These are phyloP conservation scores for Hesperophylax magnus DNA, from an alignment of 1,140 invertebrate genomes.

Conservation along the genomic window DNA sequence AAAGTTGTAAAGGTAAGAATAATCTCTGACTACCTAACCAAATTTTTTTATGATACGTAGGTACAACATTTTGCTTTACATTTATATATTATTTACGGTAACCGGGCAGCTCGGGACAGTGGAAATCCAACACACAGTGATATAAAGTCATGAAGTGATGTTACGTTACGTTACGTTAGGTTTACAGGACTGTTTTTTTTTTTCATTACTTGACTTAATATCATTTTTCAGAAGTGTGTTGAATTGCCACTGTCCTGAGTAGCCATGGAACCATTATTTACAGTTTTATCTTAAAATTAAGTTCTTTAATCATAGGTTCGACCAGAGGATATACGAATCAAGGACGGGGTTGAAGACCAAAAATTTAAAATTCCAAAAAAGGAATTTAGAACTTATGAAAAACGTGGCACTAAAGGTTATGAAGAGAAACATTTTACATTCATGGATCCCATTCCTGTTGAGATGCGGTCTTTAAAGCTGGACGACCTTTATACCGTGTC, in stretches of 20 bases:
- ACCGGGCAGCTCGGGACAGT: too few relatives aligned
- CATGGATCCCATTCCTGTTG: conserved; percentile 84
- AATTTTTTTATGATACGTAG: not conserved
- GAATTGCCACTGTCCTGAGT: too few relatives aligned
- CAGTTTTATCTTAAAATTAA: not conserved
- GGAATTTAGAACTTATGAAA: conserved; percentile 73
- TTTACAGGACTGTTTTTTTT: too few relatives aligned
- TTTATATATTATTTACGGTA: too few relatives aligned
- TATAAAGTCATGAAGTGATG: too few relatives aligned
- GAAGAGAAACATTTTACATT: conserved; percentile 77
- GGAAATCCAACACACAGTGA: too few relatives aligned
- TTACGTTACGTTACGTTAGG: too few relatives aligned
- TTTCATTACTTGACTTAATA: too few relatives aligned
- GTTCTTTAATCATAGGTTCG: conserved; percentile 64
- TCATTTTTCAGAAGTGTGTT: too few relatives aligned
- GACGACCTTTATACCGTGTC: conserved; percentile 86
- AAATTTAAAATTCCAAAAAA: conserved; percentile 79
- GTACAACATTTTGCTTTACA: too few relatives aligned
- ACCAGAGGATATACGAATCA: conserved; percentile 78
- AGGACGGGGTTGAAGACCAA: conserved; percentile 73
- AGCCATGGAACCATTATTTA: too few relatives aligned
- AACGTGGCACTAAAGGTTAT: conserved; percentile 67
- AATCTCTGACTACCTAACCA: not conserved
- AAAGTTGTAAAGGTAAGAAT: conserved; percentile 83
- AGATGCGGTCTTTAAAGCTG: conserved; percentile 84